Percentiles rank a stretch among this genome's conserved stretches.
phyloP scores from a whole-genome alignment of 2,113 vertebrate genomes.

The Diadophis punctatus region DNA sequence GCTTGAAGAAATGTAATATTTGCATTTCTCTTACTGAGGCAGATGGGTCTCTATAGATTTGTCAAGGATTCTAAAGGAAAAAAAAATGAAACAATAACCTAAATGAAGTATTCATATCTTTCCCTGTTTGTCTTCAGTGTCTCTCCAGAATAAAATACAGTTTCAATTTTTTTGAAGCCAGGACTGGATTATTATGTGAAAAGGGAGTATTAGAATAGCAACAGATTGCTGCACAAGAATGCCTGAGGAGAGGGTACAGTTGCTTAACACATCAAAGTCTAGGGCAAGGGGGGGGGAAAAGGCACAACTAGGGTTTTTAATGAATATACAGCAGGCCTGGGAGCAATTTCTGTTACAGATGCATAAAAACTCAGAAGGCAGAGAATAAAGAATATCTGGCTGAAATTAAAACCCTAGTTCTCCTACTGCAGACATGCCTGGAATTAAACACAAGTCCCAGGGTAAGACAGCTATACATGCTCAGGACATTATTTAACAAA shows the following conservation, averaged over 20 bases:
- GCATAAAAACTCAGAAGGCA: not conserved
- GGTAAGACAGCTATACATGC: not conserved
- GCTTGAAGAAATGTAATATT: slow-evolving; percentile 32
- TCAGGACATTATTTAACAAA: not conserved
- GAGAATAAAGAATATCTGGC: not conserved
- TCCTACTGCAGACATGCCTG: not conserved
- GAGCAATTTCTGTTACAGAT: slow-evolving; percentile 16
- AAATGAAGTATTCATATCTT: slow-evolving; percentile 20
- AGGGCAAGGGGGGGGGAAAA: not conserved
- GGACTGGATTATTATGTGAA: slow-evolving; percentile 3
- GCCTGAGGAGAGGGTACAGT: not conserved
- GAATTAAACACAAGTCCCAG: not conserved
- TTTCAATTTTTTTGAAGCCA: slow-evolving; percentile 8
- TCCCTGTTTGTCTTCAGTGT: slow-evolving; percentile 23
- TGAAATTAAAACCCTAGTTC: not conserved
- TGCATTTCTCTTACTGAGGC: slow-evolving; percentile 10
- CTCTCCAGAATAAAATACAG: slow-evolving; percentile 13
- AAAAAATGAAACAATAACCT: slow-evolving; percentile 27
- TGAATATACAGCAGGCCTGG: slow-evolving; percentile 21
- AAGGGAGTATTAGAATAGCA: not conserved
- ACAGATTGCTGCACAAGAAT: slow-evolving; percentile 1
- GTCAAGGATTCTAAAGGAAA: slow-evolving; percentile 10
- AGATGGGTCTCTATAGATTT: slow-evolving; percentile 30
- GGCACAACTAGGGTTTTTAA: slow-evolving; percentile 7
- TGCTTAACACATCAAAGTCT: slow-evolving; percentile 14